Evolutionary conservation across 2,888 invertebrate species (phyloP).

Genomic region (Helicoverpa assulta): DNA sequence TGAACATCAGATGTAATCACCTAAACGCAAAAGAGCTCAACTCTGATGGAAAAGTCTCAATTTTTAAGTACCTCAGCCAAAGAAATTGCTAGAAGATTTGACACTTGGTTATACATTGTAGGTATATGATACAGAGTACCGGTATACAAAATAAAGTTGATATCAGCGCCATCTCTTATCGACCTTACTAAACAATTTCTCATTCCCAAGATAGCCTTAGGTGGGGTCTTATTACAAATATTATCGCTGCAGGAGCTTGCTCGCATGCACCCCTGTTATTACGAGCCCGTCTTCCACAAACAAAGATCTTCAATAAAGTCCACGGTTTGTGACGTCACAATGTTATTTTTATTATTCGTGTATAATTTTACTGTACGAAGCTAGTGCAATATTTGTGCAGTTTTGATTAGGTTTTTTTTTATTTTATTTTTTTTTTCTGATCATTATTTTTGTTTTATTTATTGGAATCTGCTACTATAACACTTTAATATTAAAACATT

Average conservation of each 20-base stretch:
- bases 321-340: conserved; percentile 42
- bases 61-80: too few relatives aligned
- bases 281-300: conserved; percentile 47
- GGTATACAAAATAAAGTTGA: too few relatives aligned
- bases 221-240: conserved; percentile 47
- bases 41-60: too few relatives aligned
- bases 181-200: neutral
- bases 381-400: conserved; percentile 11
- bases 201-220: conserved; percentile 7
- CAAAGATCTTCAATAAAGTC: conserved; percentile 49
- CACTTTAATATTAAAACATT: too few relatives aligned
- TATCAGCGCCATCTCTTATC: too few relatives aligned
- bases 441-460: neutral
- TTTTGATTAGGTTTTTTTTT: neutral
- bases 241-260: conserved; percentile 47
- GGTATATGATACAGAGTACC: too few relatives aligned
- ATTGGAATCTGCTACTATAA: too few relatives aligned
- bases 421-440: too few relatives aligned
- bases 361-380: conserved; percentile 53
- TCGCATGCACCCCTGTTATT: conserved; percentile 48
- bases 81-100: too few relatives aligned
- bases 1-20: too few relatives aligned
- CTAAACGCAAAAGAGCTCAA: too few relatives aligned
- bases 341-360: conserved; percentile 49
- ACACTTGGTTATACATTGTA: too few relatives aligned